Evolutionary conservation across 2,888 invertebrate species (phyloP).

Genomic region (Steromphala cineraria): DNA sequence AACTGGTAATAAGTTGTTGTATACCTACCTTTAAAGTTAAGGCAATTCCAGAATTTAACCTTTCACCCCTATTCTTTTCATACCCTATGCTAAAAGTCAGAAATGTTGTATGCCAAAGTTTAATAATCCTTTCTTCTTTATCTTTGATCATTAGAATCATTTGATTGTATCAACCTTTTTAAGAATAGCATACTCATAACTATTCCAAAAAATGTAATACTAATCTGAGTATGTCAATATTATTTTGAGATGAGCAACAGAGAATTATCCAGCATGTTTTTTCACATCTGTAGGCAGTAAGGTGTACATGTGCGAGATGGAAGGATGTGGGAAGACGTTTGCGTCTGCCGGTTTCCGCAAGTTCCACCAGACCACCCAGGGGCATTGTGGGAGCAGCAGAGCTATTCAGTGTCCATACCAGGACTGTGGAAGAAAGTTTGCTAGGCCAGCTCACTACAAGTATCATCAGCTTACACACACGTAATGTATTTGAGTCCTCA

Average conservation of each 20-base stretch:
- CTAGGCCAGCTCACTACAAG: slow-evolving; percentile 68
- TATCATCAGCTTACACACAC: slow-evolving; percentile 71
- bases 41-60: too few relatives aligned
- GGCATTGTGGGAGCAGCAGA: neutral
- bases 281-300: slow-evolving; percentile 24
- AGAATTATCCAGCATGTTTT: neutral
- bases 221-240: neutral
- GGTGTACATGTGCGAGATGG: slow-evolving; percentile 28
- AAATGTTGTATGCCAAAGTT: too few relatives aligned
- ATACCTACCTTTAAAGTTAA: too few relatives aligned
- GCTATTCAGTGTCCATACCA: slow-evolving; percentile 48
- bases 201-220: too few relatives aligned
- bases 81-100: too few relatives aligned
- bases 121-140: too few relatives aligned
- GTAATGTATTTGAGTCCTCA: slow-evolving; percentile 39
- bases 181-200: too few relatives aligned
- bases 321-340: slow-evolving; percentile 43
- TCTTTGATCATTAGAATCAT: too few relatives aligned
- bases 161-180: too few relatives aligned
- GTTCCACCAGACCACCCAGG: slow-evolving; percentile 37
- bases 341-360: slow-evolving; percentile 35
- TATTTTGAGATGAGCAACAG: neutral
- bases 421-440: slow-evolving; percentile 65
- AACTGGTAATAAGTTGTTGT: too few relatives aligned
- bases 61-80: too few relatives aligned